Conservation (phyloP, 2,888 invertebrate species). For the Pachycephus smyrnensis region DNA sequence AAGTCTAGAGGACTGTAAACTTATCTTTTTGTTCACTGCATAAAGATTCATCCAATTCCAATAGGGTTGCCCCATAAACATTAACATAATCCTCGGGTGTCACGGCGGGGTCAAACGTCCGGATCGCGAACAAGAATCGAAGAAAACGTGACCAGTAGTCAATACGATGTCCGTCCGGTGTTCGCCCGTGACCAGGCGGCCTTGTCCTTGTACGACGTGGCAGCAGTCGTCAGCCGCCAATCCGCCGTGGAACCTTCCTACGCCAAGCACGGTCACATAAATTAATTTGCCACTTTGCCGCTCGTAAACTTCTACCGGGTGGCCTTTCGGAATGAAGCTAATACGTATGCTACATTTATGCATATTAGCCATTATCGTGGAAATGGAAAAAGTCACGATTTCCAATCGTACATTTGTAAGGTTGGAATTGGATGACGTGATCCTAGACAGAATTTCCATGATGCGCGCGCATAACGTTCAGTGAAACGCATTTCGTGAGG, state of each 20-base stretch:
- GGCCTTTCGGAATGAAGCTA: background rate
- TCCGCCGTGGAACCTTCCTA: slow-evolving; percentile 45
- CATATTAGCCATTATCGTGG: background rate
- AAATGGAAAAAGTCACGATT: background rate
- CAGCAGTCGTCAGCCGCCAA: slow-evolving; percentile 30
- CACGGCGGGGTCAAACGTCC: slow-evolving; percentile 1
- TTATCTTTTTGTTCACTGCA: background rate
- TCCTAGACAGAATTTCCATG: background rate
- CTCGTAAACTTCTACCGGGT: background rate
- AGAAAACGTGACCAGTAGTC: slow-evolving; percentile 31
- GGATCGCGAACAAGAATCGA: background rate
- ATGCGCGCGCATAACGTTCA: background rate
- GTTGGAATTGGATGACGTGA: background rate
- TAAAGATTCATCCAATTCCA: background rate
- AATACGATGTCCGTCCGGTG: slow-evolving; percentile 30
- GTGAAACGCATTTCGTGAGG: background rate
- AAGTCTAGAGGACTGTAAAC: background rate
- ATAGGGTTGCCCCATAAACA: background rate
- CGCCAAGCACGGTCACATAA: slow-evolving; percentile 9
- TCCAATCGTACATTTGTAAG: background rate
- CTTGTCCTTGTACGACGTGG: slow-evolving; percentile 62
- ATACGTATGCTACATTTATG: background rate
- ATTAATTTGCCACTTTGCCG: background rate
- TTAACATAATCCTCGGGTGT: background rate
- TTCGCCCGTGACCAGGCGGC: slow-evolving; percentile 61